Base-by-base conservation (phyloP, 2,797 vertebrate species). In the Sus cebifrons region DNA sequence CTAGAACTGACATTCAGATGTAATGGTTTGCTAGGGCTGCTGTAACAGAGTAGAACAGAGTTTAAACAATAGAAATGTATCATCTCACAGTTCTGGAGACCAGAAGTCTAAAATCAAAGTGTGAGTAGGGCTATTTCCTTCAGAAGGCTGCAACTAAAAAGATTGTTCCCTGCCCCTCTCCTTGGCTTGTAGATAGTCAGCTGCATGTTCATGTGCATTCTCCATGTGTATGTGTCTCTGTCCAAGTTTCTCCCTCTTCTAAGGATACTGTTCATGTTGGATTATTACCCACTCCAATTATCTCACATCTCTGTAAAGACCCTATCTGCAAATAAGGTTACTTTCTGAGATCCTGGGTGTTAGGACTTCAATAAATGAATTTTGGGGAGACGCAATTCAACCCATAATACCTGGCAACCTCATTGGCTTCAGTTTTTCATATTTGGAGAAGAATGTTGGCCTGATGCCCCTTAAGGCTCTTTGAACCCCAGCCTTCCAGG, bases 401-500 rank as follows among this genome's bases (percentile, higher is more conserved):
- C 60, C 85, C 68, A 25, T 29, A 78, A 58, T 5, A 52, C 17
- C 12, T 18, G 60, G 58, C 60, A n/a, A 20, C 4, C 71, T 89
- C 73, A 81, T 75, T 77, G 77, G n/a, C 64, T 96, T 96, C 13
- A 62, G 64, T 79, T 88, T 91, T 71, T 92, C 23, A 60, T 73
- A 40, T 75, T 67, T 67, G 54, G 27, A 92, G 67, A 70, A 58
- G 49, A 73, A 64, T 11, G n/a, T 65, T 58, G 94, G 86, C 56
- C 67, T 52, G 23, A 25, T 36, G n/a, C 27, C 92, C 62, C 67
- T 89, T 58, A 40, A 71, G 54, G 60, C 29, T 86, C 91, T 91
- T 77, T 96, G 49, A 93, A 87, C 8, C 60, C 44, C 89, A 84
- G 83, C 40, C 67, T 92, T 94, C 90, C 96, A 91, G 94, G 83